These are phyloP conservation scores for Diadema setosum DNA, from an alignment of 35 echinoderm and acorn worm species.

Conservation along the genomic window DNA sequence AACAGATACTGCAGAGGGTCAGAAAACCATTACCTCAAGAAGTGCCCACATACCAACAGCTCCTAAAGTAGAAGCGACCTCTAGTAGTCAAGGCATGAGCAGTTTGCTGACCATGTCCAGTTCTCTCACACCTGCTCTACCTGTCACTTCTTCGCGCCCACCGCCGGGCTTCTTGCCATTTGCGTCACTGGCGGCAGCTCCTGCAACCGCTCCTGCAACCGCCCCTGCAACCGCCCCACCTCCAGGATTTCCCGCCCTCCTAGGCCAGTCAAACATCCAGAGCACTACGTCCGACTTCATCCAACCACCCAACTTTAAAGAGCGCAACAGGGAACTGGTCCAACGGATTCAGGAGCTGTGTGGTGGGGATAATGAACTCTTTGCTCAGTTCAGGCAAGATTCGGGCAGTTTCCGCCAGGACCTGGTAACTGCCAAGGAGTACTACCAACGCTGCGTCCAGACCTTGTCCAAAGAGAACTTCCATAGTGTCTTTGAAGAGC, in stretches of 20 bases:
- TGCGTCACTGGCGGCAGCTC: neutral
- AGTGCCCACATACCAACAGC: too few species aligned
- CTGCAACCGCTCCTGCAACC: neutral
- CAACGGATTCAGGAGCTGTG: slow-evolving; percentile 55
- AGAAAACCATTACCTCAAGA: too few species aligned
- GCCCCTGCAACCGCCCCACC: neutral
- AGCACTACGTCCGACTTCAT: neutral
- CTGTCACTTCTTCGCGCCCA: too few species aligned
- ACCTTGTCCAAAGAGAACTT: slow-evolving; percentile 64
- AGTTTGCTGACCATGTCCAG: too few species aligned
- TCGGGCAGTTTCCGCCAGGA: slow-evolving; percentile 66
- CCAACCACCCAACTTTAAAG: slow-evolving; percentile 53
- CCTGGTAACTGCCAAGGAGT: slow-evolving; percentile 36
- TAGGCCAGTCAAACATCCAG: too few species aligned
- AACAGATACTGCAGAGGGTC: too few species aligned
- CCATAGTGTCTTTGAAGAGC: slow-evolving; percentile 66
- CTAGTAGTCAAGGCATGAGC: too few species aligned
- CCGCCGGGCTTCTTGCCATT: slow-evolving; percentile 62
- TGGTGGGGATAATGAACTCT: slow-evolving; percentile 34
- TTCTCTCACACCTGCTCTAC: too few species aligned
- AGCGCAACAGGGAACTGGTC: slow-evolving; percentile 62
- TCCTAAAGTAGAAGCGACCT: too few species aligned
- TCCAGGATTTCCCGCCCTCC: slow-evolving; percentile 50
- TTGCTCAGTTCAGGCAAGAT: slow-evolving; percentile 60
- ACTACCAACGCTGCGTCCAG: slow-evolving; percentile 56